Base-by-base conservation (phyloP, 2,113 vertebrate genomes). In the Caracal caracal region DNA sequence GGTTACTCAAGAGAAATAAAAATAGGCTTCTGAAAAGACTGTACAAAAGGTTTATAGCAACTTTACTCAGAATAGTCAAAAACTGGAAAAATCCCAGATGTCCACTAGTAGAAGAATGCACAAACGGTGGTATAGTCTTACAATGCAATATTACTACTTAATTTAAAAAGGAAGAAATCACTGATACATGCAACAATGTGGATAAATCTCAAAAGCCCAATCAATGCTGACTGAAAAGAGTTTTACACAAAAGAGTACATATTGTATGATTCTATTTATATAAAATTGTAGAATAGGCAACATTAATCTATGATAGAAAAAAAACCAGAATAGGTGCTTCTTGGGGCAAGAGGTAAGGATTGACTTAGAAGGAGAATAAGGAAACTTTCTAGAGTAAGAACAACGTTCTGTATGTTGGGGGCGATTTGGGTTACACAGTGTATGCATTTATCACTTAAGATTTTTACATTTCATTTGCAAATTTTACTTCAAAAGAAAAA, bases 401-500 rank as follows among this genome's bases (percentile, higher is more conserved):
- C 9, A 17, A 92, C 6, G 6, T 90, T 79, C 33, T 79, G 7
- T 61, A 59, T 47, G 10, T 63, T 63, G 33, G 9, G 13, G 9
- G 30, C 8, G 17, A 47, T 66, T 24, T 33, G 26, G 9, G 12
- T 47, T 75, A 76, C 53, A 73, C 30, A 24, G 22, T 40, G 17
- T 87, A 53, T 53, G 19, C 0, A 35, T 66, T 33, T 95, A 35
- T 65, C 73, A 90, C 33, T 90, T 73, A 43, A 26, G 24, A 33
- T 47, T 82, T 82, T 70, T 61, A 61, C 2, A 17, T 61, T 51
- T 82, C 22, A 35, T 76, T 80, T 95, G 75, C 35, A 90, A 61
- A 53, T 70, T 95, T 93, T 81, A 76, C 28, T 93, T 90, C 47
- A 87, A 90, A 95, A 87, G n/a, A 51, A 61, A 70, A 66, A 66